These are phyloP conservation scores for Channallabes apus DNA, from an alignment of 2,797 vertebrate genomes.

Conservation along the genomic window DNA sequence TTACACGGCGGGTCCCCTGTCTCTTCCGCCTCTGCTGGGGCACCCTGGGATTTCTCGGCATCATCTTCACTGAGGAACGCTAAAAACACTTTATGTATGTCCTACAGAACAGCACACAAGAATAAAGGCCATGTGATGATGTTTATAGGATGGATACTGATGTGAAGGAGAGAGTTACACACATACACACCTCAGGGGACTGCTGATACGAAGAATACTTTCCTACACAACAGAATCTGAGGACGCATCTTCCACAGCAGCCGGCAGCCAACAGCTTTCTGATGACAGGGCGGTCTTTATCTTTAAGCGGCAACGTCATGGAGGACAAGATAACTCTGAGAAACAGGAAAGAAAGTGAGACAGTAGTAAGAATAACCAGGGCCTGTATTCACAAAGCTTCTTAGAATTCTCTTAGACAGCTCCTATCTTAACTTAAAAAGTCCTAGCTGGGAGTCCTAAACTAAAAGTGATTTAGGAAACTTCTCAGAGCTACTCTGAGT, in stretches of 20 bases:
- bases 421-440: too few species aligned
- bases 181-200: constrained; percentile 69
- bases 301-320: constrained; percentile 81
- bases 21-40: constrained; percentile 33
- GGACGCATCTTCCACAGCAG: constrained; percentile 88
- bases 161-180: background rate
- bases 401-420: too few species aligned
- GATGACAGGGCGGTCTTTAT: constrained; percentile 80
- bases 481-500: too few species aligned
- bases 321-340: background rate
- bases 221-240: constrained; percentile 87
- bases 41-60: constrained; percentile 48
- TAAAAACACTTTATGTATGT: constrained; percentile 74
- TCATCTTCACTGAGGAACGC: constrained; percentile 66
- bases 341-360: constrained; percentile 8
- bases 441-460: too few species aligned
- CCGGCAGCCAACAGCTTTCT: constrained; percentile 78
- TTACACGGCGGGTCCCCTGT: constrained; percentile 77
- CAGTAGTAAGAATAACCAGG: background rate
- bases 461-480: too few species aligned
- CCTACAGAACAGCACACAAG: constrained; percentile 65
- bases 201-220: constrained; percentile 79
- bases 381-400: too few species aligned
- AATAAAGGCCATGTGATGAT: background rate
- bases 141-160: background rate